Conservation (phyloP, 2,113 vertebrate genomes). For the Leptodactylus fuscus region DNA sequence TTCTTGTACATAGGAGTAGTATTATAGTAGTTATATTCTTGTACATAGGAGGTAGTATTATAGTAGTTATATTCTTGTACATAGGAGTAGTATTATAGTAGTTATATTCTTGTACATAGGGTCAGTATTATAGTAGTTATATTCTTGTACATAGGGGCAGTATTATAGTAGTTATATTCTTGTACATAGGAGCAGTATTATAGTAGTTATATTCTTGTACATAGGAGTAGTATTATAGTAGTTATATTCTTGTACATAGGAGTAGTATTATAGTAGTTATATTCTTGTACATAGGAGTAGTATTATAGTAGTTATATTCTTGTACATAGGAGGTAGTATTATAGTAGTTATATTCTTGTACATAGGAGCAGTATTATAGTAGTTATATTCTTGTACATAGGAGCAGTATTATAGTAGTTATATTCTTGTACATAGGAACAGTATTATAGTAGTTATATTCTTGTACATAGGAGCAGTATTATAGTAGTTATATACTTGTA, state of each 20-base stretch:
- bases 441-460: not conserved
- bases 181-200: not conserved
- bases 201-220: constrained; percentile 33
- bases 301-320: not conserved
- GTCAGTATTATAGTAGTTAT: constrained; percentile 28
- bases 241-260: not conserved
- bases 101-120: not conserved
- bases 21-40: not conserved
- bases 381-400: not conserved
- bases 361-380: too few species aligned
- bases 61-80: constrained; percentile 33
- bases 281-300: too few species aligned
- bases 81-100: too few species aligned
- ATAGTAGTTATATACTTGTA: constrained; percentile 33
- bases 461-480: not conserved
- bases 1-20: too few species aligned
- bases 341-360: constrained; percentile 33
- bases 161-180: not conserved
- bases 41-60: not conserved
- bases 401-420: constrained; percentile 24
- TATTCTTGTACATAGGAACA: too few species aligned
- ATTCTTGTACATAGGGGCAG: too few species aligned
- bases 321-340: not conserved
- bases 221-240: too few species aligned
- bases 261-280: constrained; percentile 27